Evolutionary conservation across 2,797 vertebrate species (phyloP).

Genomic region (Crocidura indochinensis): DNA sequence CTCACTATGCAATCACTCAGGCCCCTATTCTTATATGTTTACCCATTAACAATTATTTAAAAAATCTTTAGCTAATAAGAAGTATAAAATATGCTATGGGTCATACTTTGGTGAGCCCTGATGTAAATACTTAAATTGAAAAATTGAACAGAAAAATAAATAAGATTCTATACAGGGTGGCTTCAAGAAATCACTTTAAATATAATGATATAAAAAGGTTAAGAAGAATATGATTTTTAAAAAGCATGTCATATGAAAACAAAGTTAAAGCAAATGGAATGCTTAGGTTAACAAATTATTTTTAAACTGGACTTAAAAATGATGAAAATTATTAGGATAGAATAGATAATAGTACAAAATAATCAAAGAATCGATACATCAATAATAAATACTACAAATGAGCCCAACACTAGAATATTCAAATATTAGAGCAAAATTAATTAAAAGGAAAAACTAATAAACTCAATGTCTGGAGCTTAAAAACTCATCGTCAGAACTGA

Average conservation of each 20-base stretch:
- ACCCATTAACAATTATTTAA: too few species aligned
- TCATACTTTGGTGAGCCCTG: not conserved
- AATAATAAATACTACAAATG: not conserved
- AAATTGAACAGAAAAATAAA: not conserved
- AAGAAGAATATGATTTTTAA: not conserved
- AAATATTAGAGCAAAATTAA: constrained; percentile 45
- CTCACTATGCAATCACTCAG: too few species aligned
- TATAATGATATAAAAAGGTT: too few species aligned
- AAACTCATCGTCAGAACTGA: not conserved
- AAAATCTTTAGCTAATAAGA: not conserved
- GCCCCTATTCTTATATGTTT: too few species aligned
- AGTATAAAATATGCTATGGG: not conserved
- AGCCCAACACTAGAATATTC: not conserved
- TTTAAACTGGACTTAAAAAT: not conserved
- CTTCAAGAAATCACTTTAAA: not conserved
- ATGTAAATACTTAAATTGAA: constrained; percentile 2
- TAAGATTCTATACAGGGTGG: not conserved
- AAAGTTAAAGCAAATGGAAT: not conserved
- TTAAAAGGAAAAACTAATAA: not conserved
- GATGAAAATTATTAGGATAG: not conserved
- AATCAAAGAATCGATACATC: constrained; percentile 1
- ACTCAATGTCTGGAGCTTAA: not conserved
- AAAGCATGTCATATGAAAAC: not conserved
- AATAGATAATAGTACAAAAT: not conserved
- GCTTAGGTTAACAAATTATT: too few species aligned